These are phyloP conservation scores for Myopa tessellatipennis DNA, from an alignment of 2,888 invertebrate genomes.

Conservation along the genomic window DNA sequence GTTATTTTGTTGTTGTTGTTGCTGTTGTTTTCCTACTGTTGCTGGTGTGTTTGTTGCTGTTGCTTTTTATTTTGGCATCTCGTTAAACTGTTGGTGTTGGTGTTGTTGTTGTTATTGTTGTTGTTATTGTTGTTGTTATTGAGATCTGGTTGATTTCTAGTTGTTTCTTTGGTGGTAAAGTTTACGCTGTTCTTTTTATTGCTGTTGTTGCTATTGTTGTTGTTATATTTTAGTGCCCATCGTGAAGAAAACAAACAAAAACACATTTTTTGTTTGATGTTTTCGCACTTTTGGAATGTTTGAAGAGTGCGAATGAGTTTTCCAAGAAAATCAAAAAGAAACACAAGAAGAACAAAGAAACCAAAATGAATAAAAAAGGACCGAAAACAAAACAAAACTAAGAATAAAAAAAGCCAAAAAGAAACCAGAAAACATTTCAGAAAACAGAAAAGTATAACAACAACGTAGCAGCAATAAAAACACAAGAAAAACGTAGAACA, in stretches of 20 bases:
- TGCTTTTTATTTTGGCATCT: constrained; percentile 49
- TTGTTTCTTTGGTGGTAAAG: constrained; percentile 23
- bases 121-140: constrained; percentile 46
- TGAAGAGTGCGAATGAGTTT: constrained; percentile 36
- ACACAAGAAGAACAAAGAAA: neutral
- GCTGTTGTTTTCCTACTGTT: constrained; percentile 11
- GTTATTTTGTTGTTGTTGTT: constrained; percentile 35
- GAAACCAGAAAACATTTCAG: constrained; percentile 15
- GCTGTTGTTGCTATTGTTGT: constrained; percentile 33
- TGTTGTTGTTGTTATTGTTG: constrained; percentile 46
- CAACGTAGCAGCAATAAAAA: neutral
- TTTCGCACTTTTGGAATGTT: constrained; percentile 50
- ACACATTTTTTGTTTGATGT: constrained; percentile 48
- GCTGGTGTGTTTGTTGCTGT: constrained; percentile 24
- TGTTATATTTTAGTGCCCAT: constrained; percentile 35
- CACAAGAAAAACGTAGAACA: neutral
- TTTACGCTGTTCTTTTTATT: constrained; percentile 22
- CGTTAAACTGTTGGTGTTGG: constrained; percentile 48
- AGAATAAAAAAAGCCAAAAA: neutral
- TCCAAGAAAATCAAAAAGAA: constrained; percentile 22
- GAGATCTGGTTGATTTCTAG: constrained; percentile 46
- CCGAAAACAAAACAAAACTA: neutral
- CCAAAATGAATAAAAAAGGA: neutral
- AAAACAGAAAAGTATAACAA: neutral
- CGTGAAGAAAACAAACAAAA: constrained; percentile 34